A percentile compares a stretch with the other conserved stretches of the same genome.
phyloP scores from a whole-genome alignment of 1,140 invertebrate genomes.

The Globodera ellingtonae region DNA sequence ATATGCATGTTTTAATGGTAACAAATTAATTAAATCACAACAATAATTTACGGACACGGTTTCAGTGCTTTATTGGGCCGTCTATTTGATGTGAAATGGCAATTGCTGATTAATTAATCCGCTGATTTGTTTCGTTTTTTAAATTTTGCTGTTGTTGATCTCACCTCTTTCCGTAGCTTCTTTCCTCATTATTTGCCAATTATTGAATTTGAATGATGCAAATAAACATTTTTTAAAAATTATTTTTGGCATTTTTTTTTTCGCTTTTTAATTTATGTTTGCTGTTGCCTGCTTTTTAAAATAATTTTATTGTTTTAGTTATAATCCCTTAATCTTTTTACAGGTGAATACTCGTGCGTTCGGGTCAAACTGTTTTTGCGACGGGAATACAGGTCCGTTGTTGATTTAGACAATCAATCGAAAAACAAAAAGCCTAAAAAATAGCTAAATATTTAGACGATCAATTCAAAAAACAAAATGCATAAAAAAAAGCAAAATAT shows the following conservation, averaged over 20 bases:
- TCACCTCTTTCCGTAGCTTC: constrained; percentile 8
- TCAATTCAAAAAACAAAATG: constrained; percentile 3
- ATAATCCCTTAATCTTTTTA: constrained; percentile 28
- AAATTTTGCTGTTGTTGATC: constrained; percentile 9
- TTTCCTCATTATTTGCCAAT: constrained; percentile 14
- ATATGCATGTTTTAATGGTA: constrained; percentile 65
- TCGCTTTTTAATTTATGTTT: constrained; percentile 3
- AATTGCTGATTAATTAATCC: background rate
- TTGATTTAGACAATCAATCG: constrained; percentile 29
- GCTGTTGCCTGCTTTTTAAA: constrained; percentile 6
- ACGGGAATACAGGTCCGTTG: constrained; percentile 67
- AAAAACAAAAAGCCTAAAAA: background rate
- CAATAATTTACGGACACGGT: background rate
- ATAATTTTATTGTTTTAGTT: background rate
- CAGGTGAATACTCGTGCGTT: constrained; percentile 74
- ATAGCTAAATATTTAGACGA: background rate
- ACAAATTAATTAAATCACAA: constrained; percentile 27
- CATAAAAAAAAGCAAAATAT: background rate
- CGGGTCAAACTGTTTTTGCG: constrained; percentile 62
- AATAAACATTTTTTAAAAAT: background rate
- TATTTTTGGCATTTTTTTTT: constrained; percentile 2
- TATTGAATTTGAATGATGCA: background rate
- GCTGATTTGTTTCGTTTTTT: constrained; percentile 11
- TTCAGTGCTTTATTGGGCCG: constrained; percentile 64
- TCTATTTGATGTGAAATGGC: constrained; percentile 60